Conservation (phyloP, 64 coral and sea anemone species). For the Stichodactyla helianthus region DNA sequence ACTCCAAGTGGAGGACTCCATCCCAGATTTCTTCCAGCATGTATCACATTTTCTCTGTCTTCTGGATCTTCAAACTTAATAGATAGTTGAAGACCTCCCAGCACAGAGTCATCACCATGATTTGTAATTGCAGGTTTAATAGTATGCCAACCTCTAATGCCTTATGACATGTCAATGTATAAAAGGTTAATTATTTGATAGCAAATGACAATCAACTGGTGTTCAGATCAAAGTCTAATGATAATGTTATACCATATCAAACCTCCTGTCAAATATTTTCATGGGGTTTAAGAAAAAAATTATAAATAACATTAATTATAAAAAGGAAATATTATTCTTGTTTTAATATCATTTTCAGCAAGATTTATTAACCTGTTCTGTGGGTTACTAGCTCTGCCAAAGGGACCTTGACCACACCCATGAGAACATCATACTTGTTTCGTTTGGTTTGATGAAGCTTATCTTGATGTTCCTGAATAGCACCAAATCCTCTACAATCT, state of each 20-base stretch:
- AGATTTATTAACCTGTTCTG: conserved; percentile 65
- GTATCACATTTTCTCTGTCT: conserved; percentile 61
- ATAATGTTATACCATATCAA: no score
- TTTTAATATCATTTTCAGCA: no score
- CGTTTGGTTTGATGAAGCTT: neutral
- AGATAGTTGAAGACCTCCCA: conserved; percentile 81
- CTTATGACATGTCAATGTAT: conserved; percentile 1
- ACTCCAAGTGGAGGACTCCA: conserved; percentile 71
- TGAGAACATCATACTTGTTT: conserved; percentile 39
- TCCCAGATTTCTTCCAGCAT: conserved; percentile 64
- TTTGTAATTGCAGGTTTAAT: conserved; percentile 7
- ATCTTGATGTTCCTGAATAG: conserved; percentile 3
- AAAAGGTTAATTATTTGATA: neutral
- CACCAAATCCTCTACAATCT: conserved; percentile 36
- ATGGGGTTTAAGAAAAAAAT: no score
- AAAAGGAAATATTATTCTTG: no score
- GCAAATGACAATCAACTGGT: no score
- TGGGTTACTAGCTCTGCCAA: conserved; percentile 58
- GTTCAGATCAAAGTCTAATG: no score
- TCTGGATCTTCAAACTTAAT: conserved; percentile 67
- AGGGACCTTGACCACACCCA: conserved; percentile 74
- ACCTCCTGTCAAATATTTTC: no score
- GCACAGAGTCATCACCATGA: neutral
- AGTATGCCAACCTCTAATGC: conserved; percentile 60
- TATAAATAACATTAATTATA: no score